Conservation (phyloP, 2,797 vertebrate species). For the Naso thynnoides region DNA sequence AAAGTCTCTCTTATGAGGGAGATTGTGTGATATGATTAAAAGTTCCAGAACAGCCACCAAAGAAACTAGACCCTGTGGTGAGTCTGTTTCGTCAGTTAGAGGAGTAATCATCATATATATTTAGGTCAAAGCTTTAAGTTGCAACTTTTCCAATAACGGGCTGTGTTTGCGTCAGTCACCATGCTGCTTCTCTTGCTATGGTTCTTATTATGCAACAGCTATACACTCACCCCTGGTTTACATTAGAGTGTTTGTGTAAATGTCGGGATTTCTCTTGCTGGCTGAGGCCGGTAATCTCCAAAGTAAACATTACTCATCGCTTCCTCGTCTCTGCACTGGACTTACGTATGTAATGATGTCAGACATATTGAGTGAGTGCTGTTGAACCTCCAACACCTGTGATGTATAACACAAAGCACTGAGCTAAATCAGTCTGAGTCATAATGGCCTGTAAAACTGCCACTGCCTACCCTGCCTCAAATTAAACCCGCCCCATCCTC, state of each 20-base stretch:
- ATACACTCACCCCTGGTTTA: slow-evolving; percentile 40
- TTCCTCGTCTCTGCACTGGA: slow-evolving; percentile 37
- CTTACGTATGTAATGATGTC: slow-evolving; percentile 55
- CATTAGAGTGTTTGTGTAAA: slow-evolving; percentile 38
- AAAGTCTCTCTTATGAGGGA: background rate
- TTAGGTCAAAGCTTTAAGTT: background rate
- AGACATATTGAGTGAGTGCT: slow-evolving; percentile 53
- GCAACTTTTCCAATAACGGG: slow-evolving; percentile 6
- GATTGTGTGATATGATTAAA: background rate
- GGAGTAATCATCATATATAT: too few relatives aligned
- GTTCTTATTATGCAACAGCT: slow-evolving; percentile 29
- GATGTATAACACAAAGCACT: slow-evolving; percentile 11
- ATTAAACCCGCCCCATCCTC: background rate
- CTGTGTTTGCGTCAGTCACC: background rate
- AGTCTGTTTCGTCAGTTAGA: background rate
- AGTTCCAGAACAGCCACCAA: background rate
- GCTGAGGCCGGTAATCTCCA: slow-evolving; percentile 19
- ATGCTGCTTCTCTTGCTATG: background rate
- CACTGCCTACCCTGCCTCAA: background rate
- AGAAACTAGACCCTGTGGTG: background rate
- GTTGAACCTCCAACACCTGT: slow-evolving; percentile 36
- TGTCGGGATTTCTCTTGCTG: slow-evolving; percentile 17
- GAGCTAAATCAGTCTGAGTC: background rate
- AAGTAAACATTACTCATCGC: slow-evolving; percentile 68
- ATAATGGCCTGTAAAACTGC: slow-evolving; percentile 22